Evolutionary conservation across 2,888 invertebrate species (phyloP), one percentile per base, ranked within the genome.

Genomic region (Julus scanicus): DNA sequence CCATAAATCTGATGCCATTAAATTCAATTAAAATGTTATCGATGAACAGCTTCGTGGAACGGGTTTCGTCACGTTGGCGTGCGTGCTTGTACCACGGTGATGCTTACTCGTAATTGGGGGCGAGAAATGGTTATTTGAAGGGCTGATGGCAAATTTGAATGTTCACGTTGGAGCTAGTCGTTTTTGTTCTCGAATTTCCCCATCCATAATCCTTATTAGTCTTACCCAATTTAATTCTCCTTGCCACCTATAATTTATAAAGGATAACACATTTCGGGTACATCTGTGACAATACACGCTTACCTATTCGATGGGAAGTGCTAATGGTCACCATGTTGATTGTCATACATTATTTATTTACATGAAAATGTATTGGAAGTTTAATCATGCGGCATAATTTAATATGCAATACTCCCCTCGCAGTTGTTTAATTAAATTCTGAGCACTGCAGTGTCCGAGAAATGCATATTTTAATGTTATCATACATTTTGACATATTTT

Each of bases 21-120:
- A 71, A 71, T 71, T 71, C 71, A 71, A 71, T 71, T 71, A 71
- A 71, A 71, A 71, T 71, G 71, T 71, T 71, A 71, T 71, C 71
- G 71, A 71, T 71, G 71, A 71, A 29, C 71, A 29, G 20, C 20
- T 8, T 11, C 29, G 71, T 20, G 29, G 20, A 29, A 71, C n/a
- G 71, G 71, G 1, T 71, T 71, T 71, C 71, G 29, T 71, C 71
- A 71, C 71, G 71, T 29, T 29, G 71, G 13, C 71, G 71, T 71
- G 71, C 57, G 57, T 57, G 57, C 57, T 29, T 5, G 57, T 17
- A 57, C 17, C 57, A 13, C 17, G 57, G 17, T 57, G 17, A 5
- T 57, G 57, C 17, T 57, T 57, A 15, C 17, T 3, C 57, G 15
- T 57, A 13, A 17, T 57, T 57, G 57, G 0, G 8, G 71, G 29